A percentile compares a stretch with the other conserved stretches of the same genome.
phyloP scores from a whole-genome alignment of 1,140 invertebrate species.

The Eubasilissa regina region DNA sequence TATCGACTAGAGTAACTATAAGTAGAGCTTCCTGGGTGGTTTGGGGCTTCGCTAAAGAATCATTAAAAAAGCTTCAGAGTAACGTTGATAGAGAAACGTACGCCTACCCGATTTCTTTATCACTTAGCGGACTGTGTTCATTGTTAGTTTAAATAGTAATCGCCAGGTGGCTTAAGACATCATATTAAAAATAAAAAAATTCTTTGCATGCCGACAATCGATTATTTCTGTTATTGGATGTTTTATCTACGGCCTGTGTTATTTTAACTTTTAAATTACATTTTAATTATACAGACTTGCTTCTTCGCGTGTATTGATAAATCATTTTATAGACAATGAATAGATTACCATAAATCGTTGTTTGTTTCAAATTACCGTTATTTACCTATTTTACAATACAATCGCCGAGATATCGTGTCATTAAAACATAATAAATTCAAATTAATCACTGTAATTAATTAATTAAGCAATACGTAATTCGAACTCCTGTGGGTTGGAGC shows the following conservation, averaged over 20 bases:
- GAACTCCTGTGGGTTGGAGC: slow-evolving; percentile 10
- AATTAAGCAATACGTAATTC: slow-evolving; percentile 6
- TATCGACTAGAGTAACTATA: slow-evolving; percentile 6
- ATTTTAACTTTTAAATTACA: too few relatives aligned
- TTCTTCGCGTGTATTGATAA: background rate
- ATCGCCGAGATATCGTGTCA: background rate
- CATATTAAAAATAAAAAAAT: too few relatives aligned
- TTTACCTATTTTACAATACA: background rate
- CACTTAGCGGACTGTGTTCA: too few relatives aligned
- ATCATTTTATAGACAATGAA: background rate
- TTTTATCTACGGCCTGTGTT: too few relatives aligned
- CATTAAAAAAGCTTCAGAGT: background rate
- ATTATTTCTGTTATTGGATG: too few relatives aligned
- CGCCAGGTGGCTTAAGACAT: background rate
- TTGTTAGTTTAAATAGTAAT: background rate
- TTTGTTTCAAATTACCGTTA: background rate
- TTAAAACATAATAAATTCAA: background rate
- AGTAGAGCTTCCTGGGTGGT: background rate
- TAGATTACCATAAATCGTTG: background rate
- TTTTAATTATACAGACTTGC: too few relatives aligned
- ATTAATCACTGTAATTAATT: background rate
- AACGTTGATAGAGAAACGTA: background rate
- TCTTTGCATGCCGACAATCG: too few relatives aligned
- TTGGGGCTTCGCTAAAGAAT: slow-evolving; percentile 12
- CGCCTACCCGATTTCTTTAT: too few relatives aligned